Base-by-base conservation (phyloP, 23 tunicate species). In the Halocynthia roretzi region DNA sequence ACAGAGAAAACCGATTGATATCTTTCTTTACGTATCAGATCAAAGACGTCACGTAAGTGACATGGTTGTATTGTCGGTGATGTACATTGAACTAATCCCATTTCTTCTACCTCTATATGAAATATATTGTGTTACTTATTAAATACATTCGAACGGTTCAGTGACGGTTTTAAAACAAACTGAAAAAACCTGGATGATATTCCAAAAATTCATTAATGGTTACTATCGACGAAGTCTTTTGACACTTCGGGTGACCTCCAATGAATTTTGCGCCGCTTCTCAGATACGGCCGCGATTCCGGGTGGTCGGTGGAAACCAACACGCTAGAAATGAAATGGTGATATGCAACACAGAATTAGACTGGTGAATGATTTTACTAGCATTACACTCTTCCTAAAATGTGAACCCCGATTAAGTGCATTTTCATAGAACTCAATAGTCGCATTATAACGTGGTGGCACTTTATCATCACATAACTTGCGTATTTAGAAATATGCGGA, bases 231-330 rank as follows among this genome's bases (percentile, higher is more conserved):
- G 88, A 6, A 48, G 88, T 84, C 88, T 70, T 70, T n/a, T 52
- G 88, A 84, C 10, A 84, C 88, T 56, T 84, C 83, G n/a, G 77
- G 61, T 56, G 88, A 78, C 21, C 88, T 66, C 60, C 83, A 10
- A 60, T 84, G 88, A 48, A 84, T 70, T 70, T 20, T 6, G 78
- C 88, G 4, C 83, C 88, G 48, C 22, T 78, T 51, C 52, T 49
- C 50, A n/a, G 88, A 76, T 19, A 69, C 83, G 70, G 51, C 61
- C 14, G 88, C 88, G 12, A 84, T 78, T 6, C 68, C 83, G 10
- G 61, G 62, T 84, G 83, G 69, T 84, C 88, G 15, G 88, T 84
- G n/a, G 88, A 84, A 8, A 84, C 88, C 88, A 83, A 84, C 4
- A 84, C 12, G 58, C 88, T 84, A 60, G 57, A 22, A 40, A 10